phyloP scores from a whole-genome alignment of 2,113 vertebrate genomes.

The Scortum barcoo region DNA sequence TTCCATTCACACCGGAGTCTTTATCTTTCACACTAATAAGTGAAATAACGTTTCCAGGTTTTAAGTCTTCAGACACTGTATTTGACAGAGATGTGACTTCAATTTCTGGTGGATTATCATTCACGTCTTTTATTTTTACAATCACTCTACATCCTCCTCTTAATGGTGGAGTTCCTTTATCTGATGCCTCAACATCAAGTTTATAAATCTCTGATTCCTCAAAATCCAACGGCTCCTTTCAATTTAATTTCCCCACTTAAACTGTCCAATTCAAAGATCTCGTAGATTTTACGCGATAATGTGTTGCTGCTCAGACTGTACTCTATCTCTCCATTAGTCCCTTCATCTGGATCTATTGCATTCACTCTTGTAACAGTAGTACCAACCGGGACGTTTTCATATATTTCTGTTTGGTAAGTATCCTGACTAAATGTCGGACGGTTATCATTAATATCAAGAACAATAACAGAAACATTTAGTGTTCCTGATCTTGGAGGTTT shows the following conservation, averaged over 20 bases:
- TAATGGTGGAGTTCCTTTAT: conserved; percentile 36
- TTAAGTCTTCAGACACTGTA: conserved; percentile 49
- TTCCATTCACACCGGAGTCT: conserved; percentile 58
- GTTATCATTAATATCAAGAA: conserved; percentile 70
- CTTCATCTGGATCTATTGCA: conserved; percentile 63
- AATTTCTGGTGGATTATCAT: conserved; percentile 61
- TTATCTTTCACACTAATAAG: conserved; percentile 60
- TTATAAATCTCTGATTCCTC: conserved; percentile 64
- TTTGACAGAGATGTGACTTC: too few relatives aligned
- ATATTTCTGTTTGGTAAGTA: neutral
- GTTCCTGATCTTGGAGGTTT: conserved; percentile 63
- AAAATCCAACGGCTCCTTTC: conserved; percentile 28
- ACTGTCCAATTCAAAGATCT: conserved; percentile 49
- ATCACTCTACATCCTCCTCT: conserved; percentile 27
- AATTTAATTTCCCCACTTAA: conserved; percentile 46
- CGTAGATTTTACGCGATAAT: conserved; percentile 39
- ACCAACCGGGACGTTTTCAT: conserved; percentile 51
- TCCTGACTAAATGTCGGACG: conserved; percentile 70
- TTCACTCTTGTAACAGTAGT: conserved; percentile 27
- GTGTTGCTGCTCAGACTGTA: conserved; percentile 50
- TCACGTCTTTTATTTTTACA: conserved; percentile 28
- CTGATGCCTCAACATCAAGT: conserved; percentile 61
- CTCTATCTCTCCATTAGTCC: conserved; percentile 40
- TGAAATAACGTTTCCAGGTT: conserved; percentile 58
- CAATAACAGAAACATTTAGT: conserved; percentile 56